Base-by-base conservation (phyloP, 2,113 vertebrate species). In the Orcinus orca region DNA sequence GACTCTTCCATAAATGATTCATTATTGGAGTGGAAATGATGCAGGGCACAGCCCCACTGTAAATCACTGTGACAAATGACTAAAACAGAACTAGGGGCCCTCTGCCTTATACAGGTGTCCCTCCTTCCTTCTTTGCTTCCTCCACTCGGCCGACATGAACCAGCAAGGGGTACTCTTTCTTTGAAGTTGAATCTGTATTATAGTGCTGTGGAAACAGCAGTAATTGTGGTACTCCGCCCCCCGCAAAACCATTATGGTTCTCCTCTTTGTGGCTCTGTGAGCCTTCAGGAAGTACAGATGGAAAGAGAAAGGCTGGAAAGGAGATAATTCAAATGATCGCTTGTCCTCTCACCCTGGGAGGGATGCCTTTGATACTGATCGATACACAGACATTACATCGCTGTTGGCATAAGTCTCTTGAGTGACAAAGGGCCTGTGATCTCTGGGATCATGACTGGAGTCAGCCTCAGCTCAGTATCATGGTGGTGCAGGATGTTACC, bases 391-490 rank as follows among this genome's bases (percentile, higher is more conserved):
- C 87, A 91, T 94, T 58, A 0, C 62, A 63, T 9, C 2, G 9
- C 77, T 93, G 65, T 62, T 58, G 80, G 83, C 33, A 0, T 23
- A 41, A 41, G 67, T 63, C 38, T 26, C 60, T 25, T 31, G 33
- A 88, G 85, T 86, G 77, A 86, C 92, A 60, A 88, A 97, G 76
- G 71, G 55, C 73, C 89, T 92, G 89, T 91, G 71, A 80, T 71
- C 70, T 55, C 67, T 50, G 71, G 38, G 50, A 18, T 26, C 20
- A 18, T 60, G 63, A 36, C 15, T 53, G 36, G 36, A 84, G 55
- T 44, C 18, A 1, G 36, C 47, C 29, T 67, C 41, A 58, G 8
- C 68, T 91, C 76, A 38, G 0, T 88, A 81, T 62, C 33, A 17
- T 2, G 4, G 36, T 4, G 8, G 12, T 25, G 13, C 58, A 21